These are phyloP conservation scores for Heteromormyrus szaboi DNA, from an alignment of 2,797 vertebrate genomes.

Conservation along the genomic window DNA sequence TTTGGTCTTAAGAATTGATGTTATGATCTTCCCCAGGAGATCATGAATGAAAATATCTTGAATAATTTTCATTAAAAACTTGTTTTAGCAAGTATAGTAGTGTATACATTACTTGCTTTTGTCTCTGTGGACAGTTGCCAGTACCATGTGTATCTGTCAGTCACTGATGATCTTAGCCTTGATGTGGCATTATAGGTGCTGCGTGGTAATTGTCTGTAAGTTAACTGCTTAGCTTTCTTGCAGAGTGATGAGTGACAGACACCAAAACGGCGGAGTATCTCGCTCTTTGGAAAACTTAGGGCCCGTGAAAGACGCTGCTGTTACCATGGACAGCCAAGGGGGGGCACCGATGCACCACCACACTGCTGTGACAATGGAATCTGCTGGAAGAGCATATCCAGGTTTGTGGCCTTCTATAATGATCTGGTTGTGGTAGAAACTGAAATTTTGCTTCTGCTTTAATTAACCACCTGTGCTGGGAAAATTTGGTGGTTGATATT, in stretches of 20 bases:
- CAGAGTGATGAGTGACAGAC: constrained; percentile 66
- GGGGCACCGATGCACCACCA: constrained; percentile 52
- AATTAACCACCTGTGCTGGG: background rate
- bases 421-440: background rate
- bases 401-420: constrained; percentile 15
- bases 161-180: background rate
- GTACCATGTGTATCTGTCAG: background rate
- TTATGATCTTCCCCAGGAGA: background rate
- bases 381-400: constrained; percentile 46
- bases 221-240: constrained; percentile 36
- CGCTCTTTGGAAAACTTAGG: constrained; percentile 55
- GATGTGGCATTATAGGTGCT: background rate
- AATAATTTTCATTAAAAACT: background rate
- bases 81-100: background rate
- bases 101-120: background rate
- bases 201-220: background rate
- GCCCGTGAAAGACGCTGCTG: constrained; percentile 55
- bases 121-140: background rate
- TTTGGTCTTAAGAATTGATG: background rate
- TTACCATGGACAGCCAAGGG: constrained; percentile 56
- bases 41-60: background rate
- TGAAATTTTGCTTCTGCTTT: background rate
- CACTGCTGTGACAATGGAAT: constrained; percentile 67
- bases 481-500: background rate
- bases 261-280: constrained; percentile 64